Percentiles rank a stretch among this genome's conserved stretches.
phyloP scores from a whole-genome alignment of 2,113 vertebrate genomes.

The Hemibagrus wyckioides region DNA sequence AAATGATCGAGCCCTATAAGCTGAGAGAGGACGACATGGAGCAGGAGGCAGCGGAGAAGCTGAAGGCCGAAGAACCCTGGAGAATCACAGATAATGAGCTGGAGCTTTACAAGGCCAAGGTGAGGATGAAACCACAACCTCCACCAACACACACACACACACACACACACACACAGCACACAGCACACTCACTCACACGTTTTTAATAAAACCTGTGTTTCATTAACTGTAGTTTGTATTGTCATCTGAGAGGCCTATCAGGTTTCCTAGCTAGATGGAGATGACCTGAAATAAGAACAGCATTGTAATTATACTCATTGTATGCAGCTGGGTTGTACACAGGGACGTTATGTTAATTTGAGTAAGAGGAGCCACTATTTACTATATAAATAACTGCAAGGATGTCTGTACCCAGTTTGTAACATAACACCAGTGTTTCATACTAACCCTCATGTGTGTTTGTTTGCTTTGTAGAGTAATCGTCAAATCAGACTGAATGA shows the following conservation, averaged over 20 bases:
- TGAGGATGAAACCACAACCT: slow-evolving; percentile 53
- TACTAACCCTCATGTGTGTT: not conserved
- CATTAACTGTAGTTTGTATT: slow-evolving; percentile 9
- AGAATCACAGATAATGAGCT: slow-evolving; percentile 96
- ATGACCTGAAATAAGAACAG: not conserved
- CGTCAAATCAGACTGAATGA: slow-evolving; percentile 96
- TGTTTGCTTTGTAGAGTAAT: slow-evolving; percentile 78
- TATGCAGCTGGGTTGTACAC: not conserved
- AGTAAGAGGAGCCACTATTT: not conserved
- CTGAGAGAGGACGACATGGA: slow-evolving; percentile 97
- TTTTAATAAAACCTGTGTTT: not conserved
- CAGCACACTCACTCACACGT: not conserved
- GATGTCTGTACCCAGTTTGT: slow-evolving; percentile 36
- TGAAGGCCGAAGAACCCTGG: slow-evolving; percentile 97
- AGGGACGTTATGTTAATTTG: not conserved
- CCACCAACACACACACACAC: too few species aligned
- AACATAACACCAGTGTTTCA: slow-evolving; percentile 48
- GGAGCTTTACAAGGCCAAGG: slow-evolving; percentile 96
- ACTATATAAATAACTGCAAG: not conserved
- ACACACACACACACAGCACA: not conserved
- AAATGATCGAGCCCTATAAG: slow-evolving; percentile 92
- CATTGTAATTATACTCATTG: not conserved
- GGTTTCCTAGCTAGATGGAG: not conserved
- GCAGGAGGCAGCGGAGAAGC: slow-evolving; percentile 89
- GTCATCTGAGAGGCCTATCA: slow-evolving; percentile 23